These are phyloP conservation scores for Lepus timidus DNA, from an alignment of 2,113 vertebrate species.

Conservation along the genomic window DNA sequence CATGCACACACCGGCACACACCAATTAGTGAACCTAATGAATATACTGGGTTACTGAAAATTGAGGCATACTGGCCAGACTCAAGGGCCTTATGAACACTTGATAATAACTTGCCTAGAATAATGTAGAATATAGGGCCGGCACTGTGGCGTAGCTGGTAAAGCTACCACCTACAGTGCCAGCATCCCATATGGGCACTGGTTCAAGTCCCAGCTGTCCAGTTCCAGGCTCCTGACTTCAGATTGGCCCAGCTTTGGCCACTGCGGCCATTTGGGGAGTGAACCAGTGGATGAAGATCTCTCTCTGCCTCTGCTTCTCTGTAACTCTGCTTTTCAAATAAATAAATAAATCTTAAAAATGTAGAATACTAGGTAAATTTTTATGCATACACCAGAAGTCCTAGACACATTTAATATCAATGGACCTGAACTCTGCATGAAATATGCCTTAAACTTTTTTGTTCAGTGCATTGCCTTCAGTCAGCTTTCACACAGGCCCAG, in stretches of 20 bases:
- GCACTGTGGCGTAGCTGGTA: no score
- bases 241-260: no score
- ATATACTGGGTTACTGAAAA: slow-evolving; percentile 3
- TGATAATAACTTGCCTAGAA: neutral
- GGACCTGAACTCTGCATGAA: slow-evolving; percentile 11
- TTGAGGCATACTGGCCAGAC: neutral
- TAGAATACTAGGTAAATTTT: neutral
- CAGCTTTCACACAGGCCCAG: neutral
- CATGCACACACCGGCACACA: neutral
- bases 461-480: neutral
- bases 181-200: no score
- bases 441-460: neutral
- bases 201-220: no score
- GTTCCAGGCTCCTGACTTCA: no score
- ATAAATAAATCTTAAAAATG: neutral
- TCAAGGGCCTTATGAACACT: neutral
- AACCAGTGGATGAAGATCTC: no score
- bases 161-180: no score
- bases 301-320: no score
- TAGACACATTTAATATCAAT: neutral
- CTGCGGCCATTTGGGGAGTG: no score
- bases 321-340: no score
- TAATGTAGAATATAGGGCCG: no score
- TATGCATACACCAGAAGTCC: neutral
- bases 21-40: no score